Conservation (phyloP, 2,113 vertebrate species). For the Alethe castanea region DNA sequence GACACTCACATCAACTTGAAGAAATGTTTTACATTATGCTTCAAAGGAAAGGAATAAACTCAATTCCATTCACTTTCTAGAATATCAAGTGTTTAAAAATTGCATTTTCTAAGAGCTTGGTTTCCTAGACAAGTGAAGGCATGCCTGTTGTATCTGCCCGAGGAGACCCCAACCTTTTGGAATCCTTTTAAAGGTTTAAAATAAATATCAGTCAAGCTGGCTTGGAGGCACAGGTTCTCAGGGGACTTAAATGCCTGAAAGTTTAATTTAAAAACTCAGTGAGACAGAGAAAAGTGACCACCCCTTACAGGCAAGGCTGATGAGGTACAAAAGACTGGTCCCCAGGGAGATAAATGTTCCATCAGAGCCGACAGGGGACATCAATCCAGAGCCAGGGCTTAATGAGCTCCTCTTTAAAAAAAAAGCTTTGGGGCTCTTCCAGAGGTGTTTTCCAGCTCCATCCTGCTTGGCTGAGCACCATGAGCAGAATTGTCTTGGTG, state of each 20-base stretch:
- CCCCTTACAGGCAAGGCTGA: not conserved
- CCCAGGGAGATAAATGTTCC: not conserved
- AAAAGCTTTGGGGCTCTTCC: not conserved
- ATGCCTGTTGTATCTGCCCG: not conserved
- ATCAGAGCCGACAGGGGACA: not conserved
- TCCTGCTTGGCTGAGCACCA: not conserved
- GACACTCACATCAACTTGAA: not conserved
- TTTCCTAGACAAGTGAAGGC: not conserved
- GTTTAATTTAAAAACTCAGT: slow-evolving; percentile 2
- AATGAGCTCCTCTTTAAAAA: not conserved
- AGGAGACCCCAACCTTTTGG: not conserved
- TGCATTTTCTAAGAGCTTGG: not conserved
- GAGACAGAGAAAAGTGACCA: not conserved
- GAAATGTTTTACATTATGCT: not conserved
- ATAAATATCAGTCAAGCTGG: not conserved
- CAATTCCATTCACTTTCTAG: not conserved
- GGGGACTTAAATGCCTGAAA: not conserved
- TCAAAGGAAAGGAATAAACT: slow-evolving; percentile 36
- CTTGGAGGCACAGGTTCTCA: not conserved
- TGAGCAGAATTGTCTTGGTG: not conserved
- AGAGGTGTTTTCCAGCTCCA: not conserved
- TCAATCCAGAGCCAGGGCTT: not conserved
- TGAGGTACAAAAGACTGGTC: not conserved
- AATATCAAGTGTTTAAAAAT: not conserved
- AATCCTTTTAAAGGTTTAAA: not conserved